Conservation (phyloP, 2,113 vertebrate genomes). For the Oxyura jamaicensis region DNA sequence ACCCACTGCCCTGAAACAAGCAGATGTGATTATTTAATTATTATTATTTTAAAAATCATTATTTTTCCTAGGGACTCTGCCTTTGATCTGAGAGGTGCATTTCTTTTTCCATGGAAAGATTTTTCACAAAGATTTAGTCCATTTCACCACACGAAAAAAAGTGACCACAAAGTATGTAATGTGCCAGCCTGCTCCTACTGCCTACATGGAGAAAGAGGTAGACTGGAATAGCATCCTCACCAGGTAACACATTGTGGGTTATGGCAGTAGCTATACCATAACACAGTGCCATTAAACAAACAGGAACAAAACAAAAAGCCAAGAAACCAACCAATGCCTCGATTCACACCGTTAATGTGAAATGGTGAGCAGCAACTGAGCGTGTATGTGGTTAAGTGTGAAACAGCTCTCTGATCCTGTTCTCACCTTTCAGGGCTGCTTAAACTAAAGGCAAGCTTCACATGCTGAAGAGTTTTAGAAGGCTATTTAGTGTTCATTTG, state of each 20-base stretch:
- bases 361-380: neutral
- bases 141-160: neutral
- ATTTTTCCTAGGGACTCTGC: neutral
- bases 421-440: constrained; percentile 7
- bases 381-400: neutral
- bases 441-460: constrained; percentile 11
- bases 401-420: neutral
- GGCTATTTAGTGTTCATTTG: constrained; percentile 26
- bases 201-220: neutral
- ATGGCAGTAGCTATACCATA: neutral
- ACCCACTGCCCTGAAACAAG: constrained; percentile 49
- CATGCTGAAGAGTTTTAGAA: neutral
- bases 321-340: neutral
- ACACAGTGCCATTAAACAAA: neutral
- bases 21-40: neutral
- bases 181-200: neutral
- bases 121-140: neutral
- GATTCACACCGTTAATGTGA: neutral
- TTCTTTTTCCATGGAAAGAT: neutral
- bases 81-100: neutral
- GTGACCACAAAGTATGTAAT: neutral
- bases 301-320: rapidly evolving
- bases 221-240: neutral
- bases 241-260: neutral
- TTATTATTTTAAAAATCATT: neutral